Evolutionary conservation across 2,113 vertebrate genomes (phyloP).

Genomic region (Ailuropoda melanoleuca): DNA sequence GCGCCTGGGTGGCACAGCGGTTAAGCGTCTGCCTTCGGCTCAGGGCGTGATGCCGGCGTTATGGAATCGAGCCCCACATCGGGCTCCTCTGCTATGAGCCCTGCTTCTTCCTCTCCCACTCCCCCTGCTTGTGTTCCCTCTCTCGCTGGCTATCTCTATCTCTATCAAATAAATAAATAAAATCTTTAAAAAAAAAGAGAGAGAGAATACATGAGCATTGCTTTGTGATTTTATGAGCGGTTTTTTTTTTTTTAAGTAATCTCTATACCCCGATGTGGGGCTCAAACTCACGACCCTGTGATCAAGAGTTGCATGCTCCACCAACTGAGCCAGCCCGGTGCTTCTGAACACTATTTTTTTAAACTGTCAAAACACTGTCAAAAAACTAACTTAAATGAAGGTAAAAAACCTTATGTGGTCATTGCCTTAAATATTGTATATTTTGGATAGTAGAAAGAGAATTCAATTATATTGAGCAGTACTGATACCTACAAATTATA

Average conservation of each 20-base stretch:
- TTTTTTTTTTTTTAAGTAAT: neutral
- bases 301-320: neutral
- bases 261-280: neutral
- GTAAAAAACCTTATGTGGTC: neutral
- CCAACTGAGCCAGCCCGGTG: neutral
- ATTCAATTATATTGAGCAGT: neutral
- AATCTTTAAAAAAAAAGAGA: no score
- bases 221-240: neutral
- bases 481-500: neutral
- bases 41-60: no score
- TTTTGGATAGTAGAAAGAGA: neutral
- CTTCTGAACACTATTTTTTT: neutral
- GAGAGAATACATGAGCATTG: neutral
- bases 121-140: no score
- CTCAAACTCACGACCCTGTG: neutral
- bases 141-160: no score
- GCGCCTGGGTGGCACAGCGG: no score
- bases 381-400: neutral
- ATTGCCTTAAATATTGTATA: neutral
- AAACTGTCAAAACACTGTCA: neutral
- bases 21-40: no score
- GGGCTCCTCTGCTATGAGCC: no score
- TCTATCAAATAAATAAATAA: no score
- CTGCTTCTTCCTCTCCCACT: no score
- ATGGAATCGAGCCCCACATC: no score